These are phyloP conservation scores for Colletes latitarsis DNA, from an alignment of 1,140 invertebrate species.

Conservation along the genomic window DNA sequence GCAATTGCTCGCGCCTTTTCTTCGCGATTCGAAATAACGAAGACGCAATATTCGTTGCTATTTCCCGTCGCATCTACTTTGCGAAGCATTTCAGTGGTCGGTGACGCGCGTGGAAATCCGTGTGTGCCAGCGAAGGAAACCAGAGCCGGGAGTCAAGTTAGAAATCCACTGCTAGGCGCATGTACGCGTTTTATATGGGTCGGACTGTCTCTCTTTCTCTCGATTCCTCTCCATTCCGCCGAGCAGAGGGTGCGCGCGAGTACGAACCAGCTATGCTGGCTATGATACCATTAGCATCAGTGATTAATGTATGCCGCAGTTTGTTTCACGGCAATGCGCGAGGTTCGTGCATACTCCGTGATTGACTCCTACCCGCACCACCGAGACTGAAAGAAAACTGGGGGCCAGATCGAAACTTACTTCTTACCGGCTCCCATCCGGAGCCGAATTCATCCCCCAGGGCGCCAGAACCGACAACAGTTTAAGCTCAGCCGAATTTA, in stretches of 20 bases:
- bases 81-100: not conserved
- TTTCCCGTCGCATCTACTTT: not conserved
- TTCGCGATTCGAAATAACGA: not conserved
- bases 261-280: slow-evolving; percentile 73
- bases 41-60: slow-evolving; percentile 13
- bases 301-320: slow-evolving; percentile 80
- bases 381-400: slow-evolving; percentile 22
- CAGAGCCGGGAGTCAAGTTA: slow-evolving; percentile 19
- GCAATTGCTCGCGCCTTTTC: not conserved
- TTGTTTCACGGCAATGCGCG: slow-evolving; percentile 73
- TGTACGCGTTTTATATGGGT: slow-evolving; percentile 48
- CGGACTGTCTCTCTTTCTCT: slow-evolving; percentile 20
- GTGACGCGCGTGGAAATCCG: not conserved
- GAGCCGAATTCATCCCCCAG: slow-evolving; percentile 68
- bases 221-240: slow-evolving; percentile 4
- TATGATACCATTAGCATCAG: slow-evolving; percentile 81
- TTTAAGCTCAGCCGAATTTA: no score
- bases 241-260: slow-evolving; percentile 37
- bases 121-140: slow-evolving; percentile 50
- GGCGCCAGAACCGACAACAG: slow-evolving; percentile 24
- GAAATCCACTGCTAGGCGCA: slow-evolving; percentile 11
- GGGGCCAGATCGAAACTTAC: slow-evolving; percentile 41
- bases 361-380: slow-evolving; percentile 70
- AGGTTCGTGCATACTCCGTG: slow-evolving; percentile 73
- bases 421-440: slow-evolving; percentile 63